Conservation (phyloP, 2,888 invertebrate genomes). For the Poecilobothrus nobilitatus region DNA sequence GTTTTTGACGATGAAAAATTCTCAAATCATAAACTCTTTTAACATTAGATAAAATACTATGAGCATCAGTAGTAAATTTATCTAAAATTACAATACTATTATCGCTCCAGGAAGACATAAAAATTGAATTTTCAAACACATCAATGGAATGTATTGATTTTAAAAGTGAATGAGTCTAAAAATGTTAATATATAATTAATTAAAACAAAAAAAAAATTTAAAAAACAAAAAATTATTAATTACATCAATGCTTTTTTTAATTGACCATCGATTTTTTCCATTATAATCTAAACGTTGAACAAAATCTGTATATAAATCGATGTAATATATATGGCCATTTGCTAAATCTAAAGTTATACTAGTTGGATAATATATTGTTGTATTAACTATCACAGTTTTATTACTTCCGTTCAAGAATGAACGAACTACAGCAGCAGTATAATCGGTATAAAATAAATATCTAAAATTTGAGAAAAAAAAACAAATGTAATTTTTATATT, state of each 20-base stretch:
- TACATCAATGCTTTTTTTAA: conserved; percentile 38
- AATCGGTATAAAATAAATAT: conserved; percentile 68
- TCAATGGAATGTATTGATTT: conserved; percentile 57
- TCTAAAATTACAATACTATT: conserved; percentile 54
- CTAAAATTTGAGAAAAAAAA: conserved; percentile 36
- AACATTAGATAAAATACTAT: conserved; percentile 46
- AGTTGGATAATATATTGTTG: conserved; percentile 68
- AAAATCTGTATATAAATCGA: conserved; percentile 69
- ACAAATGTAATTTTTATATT: conserved; percentile 2
- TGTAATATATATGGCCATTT: conserved; percentile 65
- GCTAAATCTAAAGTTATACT: conserved; percentile 66
- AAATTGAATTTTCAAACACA: conserved; percentile 65
- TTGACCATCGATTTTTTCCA: conserved; percentile 52
- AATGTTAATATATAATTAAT: neutral
- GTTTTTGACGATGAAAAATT: conserved; percentile 67
- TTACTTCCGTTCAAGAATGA: conserved; percentile 57
- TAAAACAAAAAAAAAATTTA: conserved; percentile 10
- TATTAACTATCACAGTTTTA: conserved; percentile 52
- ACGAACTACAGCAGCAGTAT: conserved; percentile 58
- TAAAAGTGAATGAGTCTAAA: conserved; percentile 33
- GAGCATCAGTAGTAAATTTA: conserved; percentile 48
- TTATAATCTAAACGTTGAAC: conserved; percentile 71
- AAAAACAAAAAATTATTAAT: too few species aligned
- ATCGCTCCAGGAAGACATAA: conserved; percentile 63
- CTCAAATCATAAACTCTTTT: conserved; percentile 57